A percentile compares a stretch with the other conserved stretches of the same genome.
Conservation (phyloP, 2,797 vertebrate genomes). For the Falco cherrug region DNA sequence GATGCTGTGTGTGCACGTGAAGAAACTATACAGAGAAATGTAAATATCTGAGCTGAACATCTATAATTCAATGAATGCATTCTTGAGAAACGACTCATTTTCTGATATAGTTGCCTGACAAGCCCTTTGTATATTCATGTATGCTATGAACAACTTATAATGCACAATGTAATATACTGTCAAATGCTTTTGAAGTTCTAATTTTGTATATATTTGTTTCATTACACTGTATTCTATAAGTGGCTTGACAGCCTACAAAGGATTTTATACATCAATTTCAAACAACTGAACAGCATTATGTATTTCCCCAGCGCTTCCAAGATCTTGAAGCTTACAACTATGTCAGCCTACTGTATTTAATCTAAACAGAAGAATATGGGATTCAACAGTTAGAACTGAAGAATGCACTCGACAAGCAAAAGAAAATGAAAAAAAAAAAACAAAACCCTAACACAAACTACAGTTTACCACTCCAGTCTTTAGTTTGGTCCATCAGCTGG, state of each 20-base stretch:
- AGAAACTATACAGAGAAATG: background rate
- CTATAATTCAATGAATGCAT: background rate
- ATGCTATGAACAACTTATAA: background rate
- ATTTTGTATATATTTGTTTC: background rate
- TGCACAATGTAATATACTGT: background rate
- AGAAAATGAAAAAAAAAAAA: background rate
- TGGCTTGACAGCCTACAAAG: background rate
- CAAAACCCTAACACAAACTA: background rate
- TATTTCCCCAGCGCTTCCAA: background rate
- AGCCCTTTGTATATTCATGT: conserved; percentile 31
- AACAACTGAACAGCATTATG: background rate
- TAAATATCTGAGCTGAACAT: background rate
- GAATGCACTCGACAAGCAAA: background rate
- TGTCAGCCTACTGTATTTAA: background rate
- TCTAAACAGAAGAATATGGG: background rate
- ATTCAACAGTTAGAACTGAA: background rate
- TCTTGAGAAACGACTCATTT: conserved; percentile 7
- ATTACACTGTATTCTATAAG: conserved; percentile 3
- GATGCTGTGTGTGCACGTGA: background rate
- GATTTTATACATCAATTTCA: background rate
- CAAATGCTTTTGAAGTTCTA: conserved; percentile 38
- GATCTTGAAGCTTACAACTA: background rate
- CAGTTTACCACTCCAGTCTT: background rate
- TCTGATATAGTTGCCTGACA: background rate
- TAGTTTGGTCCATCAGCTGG: background rate